Conservation (phyloP, 2,888 invertebrate genomes). For the Nematopogon swammerdamellus region DNA sequence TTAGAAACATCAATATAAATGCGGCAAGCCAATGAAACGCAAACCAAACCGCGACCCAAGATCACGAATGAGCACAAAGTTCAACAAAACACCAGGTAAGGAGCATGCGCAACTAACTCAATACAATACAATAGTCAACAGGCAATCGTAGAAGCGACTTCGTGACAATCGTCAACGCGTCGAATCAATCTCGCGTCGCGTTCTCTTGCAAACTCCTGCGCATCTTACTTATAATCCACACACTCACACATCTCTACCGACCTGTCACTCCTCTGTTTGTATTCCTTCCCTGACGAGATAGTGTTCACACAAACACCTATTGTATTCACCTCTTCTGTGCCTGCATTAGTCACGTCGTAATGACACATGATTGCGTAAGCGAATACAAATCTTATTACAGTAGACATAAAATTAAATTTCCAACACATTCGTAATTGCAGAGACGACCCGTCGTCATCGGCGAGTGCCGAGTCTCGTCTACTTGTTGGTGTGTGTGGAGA, state of each 20-base stretch:
- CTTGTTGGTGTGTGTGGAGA: background rate
- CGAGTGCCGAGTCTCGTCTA: background rate
- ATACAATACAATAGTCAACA: too few species aligned
- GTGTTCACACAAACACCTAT: background rate
- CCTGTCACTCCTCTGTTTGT: background rate
- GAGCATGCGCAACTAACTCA: too few species aligned
- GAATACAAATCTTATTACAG: background rate
- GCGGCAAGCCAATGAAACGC: too few species aligned
- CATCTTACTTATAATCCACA: background rate
- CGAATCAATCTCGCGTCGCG: too few species aligned
- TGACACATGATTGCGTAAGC: background rate
- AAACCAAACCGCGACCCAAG: too few species aligned
- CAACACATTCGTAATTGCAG: background rate
- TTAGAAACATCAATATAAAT: too few species aligned
- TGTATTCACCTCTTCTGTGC: background rate
- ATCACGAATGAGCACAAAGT: too few species aligned
- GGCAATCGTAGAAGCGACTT: too few species aligned
- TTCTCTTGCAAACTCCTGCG: background rate
- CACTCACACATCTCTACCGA: background rate
- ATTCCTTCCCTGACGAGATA: background rate
- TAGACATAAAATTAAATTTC: background rate
- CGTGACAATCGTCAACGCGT: too few species aligned
- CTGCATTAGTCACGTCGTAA: background rate
- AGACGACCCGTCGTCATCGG: too few species aligned
- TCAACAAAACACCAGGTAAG: too few species aligned